A percentile compares a stretch with the other conserved stretches of the same genome.
Evolutionary conservation across 2,888 invertebrate genomes (phyloP).

Genomic region (Drosophila kambysellisi): DNA sequence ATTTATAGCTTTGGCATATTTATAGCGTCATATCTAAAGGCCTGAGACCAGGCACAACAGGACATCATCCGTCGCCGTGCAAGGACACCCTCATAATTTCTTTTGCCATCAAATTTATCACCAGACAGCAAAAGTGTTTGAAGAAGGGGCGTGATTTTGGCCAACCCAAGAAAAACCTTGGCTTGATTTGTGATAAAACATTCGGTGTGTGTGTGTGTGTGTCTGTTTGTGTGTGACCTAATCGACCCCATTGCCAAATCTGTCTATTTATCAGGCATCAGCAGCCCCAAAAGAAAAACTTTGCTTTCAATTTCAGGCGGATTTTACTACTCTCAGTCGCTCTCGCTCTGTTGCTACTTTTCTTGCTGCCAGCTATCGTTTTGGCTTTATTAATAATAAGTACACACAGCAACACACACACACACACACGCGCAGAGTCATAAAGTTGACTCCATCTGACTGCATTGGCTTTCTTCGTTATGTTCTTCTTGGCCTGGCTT

Average conservation of each 20-base stretch:
- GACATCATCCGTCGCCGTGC: slow-evolving; percentile 73
- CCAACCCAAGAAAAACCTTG: slow-evolving; percentile 57
- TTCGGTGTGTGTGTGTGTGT: slow-evolving; percentile 29
- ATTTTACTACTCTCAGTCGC: slow-evolving; percentile 59
- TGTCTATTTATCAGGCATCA: slow-evolving; percentile 70
- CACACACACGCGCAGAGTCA: slow-evolving; percentile 21
- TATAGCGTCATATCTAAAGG: slow-evolving; percentile 74
- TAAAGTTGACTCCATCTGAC: slow-evolving; percentile 54
- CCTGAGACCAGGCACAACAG: slow-evolving; percentile 62
- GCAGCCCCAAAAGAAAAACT: slow-evolving; percentile 53
- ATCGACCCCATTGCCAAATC: slow-evolving; percentile 31
- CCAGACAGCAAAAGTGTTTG: slow-evolving; percentile 51
- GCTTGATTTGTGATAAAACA: slow-evolving; percentile 81
- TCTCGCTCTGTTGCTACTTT: slow-evolving; percentile 17
- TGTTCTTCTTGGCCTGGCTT: slow-evolving; percentile 38
- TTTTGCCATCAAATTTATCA: slow-evolving; percentile 79
- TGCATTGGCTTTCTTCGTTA: slow-evolving; percentile 59
- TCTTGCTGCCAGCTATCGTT: slow-evolving; percentile 25
- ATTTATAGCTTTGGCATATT: slow-evolving; percentile 78
- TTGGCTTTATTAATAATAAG: slow-evolving; percentile 77
- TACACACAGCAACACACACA: slow-evolving; percentile 20
- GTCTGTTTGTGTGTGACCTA: slow-evolving; percentile 60
- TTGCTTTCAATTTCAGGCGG: slow-evolving; percentile 74
- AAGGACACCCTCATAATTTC: slow-evolving; percentile 78
- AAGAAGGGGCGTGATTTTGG: slow-evolving; percentile 74